Conservation (phyloP, 2,888 invertebrate genomes). For the Phyllotreta cruciferae region DNA sequence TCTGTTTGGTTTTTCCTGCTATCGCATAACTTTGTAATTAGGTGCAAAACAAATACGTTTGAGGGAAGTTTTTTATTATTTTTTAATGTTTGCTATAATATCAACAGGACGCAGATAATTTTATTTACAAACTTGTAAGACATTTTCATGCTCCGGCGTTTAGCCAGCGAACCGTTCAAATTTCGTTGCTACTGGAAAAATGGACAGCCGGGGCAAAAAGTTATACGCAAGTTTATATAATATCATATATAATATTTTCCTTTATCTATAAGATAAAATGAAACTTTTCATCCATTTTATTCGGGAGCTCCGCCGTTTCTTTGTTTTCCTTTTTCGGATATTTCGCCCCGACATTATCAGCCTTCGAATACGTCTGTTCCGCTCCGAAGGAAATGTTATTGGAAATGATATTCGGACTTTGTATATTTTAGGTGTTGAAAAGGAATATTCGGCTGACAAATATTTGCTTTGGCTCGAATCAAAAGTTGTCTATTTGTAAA, state of each 20-base stretch:
- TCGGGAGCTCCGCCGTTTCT: slow-evolving; percentile 9
- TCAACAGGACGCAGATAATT: no score
- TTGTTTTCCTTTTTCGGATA: slow-evolving; percentile 10
- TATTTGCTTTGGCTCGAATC: not conserved
- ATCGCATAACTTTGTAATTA: no score
- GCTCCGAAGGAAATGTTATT: slow-evolving; percentile 6
- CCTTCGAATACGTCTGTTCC: slow-evolving; percentile 6
- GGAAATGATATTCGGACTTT: slow-evolving; percentile 2
- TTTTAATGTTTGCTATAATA: no score
- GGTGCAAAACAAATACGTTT: no score
- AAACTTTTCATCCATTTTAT: slow-evolving; percentile 12
- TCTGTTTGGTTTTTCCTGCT: no score
- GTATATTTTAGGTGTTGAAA: slow-evolving; percentile 9
- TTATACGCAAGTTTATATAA: no score
- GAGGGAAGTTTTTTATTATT: no score
- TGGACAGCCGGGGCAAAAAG: no score
- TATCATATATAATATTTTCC: not conserved
- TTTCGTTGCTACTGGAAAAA: slow-evolving; percentile 3
- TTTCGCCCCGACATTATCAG: slow-evolving; percentile 11
- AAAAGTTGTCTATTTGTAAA: not conserved
- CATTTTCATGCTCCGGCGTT: not conserved
- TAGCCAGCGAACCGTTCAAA: not conserved
- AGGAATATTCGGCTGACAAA: slow-evolving; percentile 2
- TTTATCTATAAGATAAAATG: not conserved
- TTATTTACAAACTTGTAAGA: not conserved